Evolutionary conservation across 2,797 vertebrate species (phyloP).

Genomic region (Bovichtus variegatus): DNA sequence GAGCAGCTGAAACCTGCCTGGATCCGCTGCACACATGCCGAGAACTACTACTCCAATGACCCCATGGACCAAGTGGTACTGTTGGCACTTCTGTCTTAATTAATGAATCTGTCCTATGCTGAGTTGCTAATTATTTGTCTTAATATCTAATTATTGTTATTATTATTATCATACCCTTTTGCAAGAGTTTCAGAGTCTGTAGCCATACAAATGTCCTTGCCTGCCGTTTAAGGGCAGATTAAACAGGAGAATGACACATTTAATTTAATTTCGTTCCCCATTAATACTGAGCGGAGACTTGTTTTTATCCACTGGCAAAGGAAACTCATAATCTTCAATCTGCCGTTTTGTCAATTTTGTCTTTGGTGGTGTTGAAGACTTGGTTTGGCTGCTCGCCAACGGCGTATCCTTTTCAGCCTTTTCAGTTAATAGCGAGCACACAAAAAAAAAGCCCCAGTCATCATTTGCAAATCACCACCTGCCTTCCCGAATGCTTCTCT

Average conservation of each 20-base stretch:
- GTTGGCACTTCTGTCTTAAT: background rate
- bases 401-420: background rate
- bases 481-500: background rate
- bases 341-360: background rate
- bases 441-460: background rate
- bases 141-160: background rate
- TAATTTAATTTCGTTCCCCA: no score
- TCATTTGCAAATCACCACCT: conserved; percentile 9
- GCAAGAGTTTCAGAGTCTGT: background rate
- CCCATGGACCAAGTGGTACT: conserved; percentile 99
- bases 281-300: background rate
- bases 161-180: background rate
- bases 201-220: background rate
- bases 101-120: background rate
- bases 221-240: background rate
- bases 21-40: conserved; percentile 97
- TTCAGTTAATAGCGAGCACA: background rate
- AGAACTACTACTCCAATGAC: conserved; percentile 96
- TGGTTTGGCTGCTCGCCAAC: background rate
- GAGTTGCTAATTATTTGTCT: background rate
- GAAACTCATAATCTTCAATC: background rate
- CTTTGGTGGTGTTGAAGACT: background rate
- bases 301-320: background rate
- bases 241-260: background rate
- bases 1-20: conserved; percentile 94